A percentile compares a stretch with the other conserved stretches of the same genome.
phyloP scores from a whole-genome alignment of 2,888 invertebrate species.

The Phania funesta region DNA sequence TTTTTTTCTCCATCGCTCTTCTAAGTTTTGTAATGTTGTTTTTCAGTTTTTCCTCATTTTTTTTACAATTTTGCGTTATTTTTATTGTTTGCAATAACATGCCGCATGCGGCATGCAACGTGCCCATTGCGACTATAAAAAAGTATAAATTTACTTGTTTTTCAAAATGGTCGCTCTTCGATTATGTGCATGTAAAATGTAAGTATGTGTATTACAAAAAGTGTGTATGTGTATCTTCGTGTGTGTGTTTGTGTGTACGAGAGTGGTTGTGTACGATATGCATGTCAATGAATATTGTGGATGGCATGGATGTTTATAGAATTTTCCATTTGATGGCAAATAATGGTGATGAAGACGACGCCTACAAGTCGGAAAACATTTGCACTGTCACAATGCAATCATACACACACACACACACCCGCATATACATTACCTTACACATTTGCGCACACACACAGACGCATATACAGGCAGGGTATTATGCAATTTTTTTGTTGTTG shows the following conservation, averaged over 20 bases:
- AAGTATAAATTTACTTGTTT: constrained; percentile 63
- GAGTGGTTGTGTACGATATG: constrained; percentile 19
- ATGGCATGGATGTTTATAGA: constrained; percentile 33
- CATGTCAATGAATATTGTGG: constrained; percentile 8
- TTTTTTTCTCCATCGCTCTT: constrained; percentile 49
- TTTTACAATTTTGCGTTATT: constrained; percentile 61
- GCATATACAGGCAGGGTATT: neutral
- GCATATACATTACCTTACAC: neutral
- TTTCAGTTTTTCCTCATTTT: constrained; percentile 31
- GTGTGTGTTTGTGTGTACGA: constrained; percentile 41
- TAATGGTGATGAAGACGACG: constrained; percentile 63
- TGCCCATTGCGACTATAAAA: constrained; percentile 65
- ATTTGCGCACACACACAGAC: neutral
- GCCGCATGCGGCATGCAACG: constrained; percentile 68
- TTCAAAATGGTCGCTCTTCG: constrained; percentile 66
- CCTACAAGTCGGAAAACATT: constrained; percentile 66
- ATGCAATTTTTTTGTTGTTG: constrained; percentile 13
- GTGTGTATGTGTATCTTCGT: neutral
- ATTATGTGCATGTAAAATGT: constrained; percentile 34
- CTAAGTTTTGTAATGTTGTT: constrained; percentile 51
- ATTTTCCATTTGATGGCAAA: constrained; percentile 60
- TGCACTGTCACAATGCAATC: constrained; percentile 66
- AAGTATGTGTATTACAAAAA: constrained; percentile 16
- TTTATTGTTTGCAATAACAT: constrained; percentile 68
- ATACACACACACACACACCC: constrained; percentile 29